Evolutionary conservation across 2,113 vertebrate species (phyloP).

Genomic region (Ciconia boyciana): DNA sequence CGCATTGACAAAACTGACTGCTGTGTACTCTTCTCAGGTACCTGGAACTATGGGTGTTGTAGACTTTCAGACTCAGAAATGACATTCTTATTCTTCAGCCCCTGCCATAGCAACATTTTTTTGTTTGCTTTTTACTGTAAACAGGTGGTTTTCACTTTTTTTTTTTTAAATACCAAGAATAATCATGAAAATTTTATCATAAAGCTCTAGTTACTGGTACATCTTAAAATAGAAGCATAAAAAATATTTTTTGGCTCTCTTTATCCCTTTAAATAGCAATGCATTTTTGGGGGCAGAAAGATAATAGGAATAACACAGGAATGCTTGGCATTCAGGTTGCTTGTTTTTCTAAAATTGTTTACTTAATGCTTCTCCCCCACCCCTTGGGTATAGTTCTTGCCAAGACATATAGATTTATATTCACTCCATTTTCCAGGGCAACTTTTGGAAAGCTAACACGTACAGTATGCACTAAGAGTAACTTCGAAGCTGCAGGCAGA

Average conservation of each 20-base stretch:
- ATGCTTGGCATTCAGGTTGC: background rate
- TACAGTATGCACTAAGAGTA: constrained; percentile 10
- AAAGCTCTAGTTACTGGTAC: background rate
- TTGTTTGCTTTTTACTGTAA: background rate
- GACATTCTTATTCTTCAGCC: background rate
- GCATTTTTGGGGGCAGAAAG: background rate
- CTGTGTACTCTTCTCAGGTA: background rate
- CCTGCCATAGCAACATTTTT: background rate
- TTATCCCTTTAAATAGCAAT: background rate
- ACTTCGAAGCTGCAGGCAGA: constrained; percentile 18
- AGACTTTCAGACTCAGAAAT: background rate
- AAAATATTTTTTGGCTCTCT: background rate
- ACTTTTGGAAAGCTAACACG: background rate
- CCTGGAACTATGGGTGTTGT: background rate
- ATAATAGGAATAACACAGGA: background rate
- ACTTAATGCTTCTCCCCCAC: background rate
- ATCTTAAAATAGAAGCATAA: background rate
- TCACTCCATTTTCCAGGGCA: constrained; percentile 26
- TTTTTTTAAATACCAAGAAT: background rate
- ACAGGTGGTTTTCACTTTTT: background rate
- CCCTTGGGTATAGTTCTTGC: background rate
- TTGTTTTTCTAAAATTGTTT: constrained; percentile 35
- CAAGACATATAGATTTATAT: constrained; percentile 16
- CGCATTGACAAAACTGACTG: background rate
- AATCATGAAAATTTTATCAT: background rate